Percentiles rank a stretch among this genome's conserved stretches.
Evolutionary conservation across 1,140 invertebrate genomes (phyloP).

Genomic region (Dendrolimus kikuchii): DNA sequence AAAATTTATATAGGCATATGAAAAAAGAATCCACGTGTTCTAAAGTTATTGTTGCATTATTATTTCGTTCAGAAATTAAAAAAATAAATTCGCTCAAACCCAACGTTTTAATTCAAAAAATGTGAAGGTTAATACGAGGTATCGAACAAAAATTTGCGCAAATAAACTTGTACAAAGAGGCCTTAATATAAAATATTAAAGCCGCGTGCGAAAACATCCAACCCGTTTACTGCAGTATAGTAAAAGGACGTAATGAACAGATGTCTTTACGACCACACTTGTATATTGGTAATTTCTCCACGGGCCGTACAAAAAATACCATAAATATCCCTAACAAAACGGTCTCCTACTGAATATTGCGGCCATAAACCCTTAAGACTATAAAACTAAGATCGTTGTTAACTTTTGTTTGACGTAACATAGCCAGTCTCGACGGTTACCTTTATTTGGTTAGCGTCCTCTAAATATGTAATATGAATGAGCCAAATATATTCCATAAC

Average conservation of each 20-base stretch:
- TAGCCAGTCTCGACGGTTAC: slow-evolving; percentile 1
- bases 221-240: slow-evolving; percentile 33
- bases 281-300: slow-evolving; percentile 59
- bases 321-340: slow-evolving; percentile 64
- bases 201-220: slow-evolving; percentile 49
- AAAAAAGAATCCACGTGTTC: too few species aligned
- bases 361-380: slow-evolving; percentile 46
- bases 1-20: too few species aligned
- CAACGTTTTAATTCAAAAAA: too few species aligned
- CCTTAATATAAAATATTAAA: slow-evolving; percentile 2
- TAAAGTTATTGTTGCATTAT: too few species aligned
- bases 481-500: slow-evolving; percentile 56
- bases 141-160: too few species aligned
- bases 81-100: too few species aligned
- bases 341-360: slow-evolving; percentile 59
- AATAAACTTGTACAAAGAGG: too few species aligned
- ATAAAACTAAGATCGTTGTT: slow-evolving; percentile 56
- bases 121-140: too few species aligned
- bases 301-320: slow-evolving; percentile 43
- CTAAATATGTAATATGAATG: slow-evolving; percentile 59
- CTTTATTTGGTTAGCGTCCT: slow-evolving; percentile 47
- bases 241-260: slow-evolving; percentile 57
- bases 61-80: too few species aligned
- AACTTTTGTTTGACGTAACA: slow-evolving; percentile 43
- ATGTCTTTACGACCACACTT: slow-evolving; percentile 55